phyloP scores from a whole-genome alignment of 2,888 invertebrate genomes.

The Pheosia tremula region DNA sequence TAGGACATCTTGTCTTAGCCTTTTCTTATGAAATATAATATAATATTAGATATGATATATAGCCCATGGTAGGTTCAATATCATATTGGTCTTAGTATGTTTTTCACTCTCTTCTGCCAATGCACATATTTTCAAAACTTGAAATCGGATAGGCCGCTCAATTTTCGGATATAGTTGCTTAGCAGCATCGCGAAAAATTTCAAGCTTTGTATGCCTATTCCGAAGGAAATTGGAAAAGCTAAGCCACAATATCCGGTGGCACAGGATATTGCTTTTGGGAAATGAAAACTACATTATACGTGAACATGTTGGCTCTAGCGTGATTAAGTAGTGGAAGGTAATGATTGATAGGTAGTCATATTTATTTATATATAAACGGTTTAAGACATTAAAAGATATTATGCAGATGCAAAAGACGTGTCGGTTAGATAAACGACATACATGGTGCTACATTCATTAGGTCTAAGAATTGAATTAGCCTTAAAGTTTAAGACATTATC shows the following conservation, averaged over 20 bases:
- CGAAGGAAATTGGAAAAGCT: conserved; percentile 74
- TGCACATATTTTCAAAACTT: conserved; percentile 20
- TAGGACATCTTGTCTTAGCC: too few relatives aligned
- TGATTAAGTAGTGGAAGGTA: neutral
- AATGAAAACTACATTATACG: conserved; percentile 62
- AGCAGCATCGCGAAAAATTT: conserved; percentile 46
- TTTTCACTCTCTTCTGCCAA: conserved; percentile 4
- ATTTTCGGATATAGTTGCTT: conserved; percentile 30
- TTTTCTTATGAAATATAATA: too few relatives aligned
- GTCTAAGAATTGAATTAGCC: too few relatives aligned
- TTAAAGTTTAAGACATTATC: too few relatives aligned
- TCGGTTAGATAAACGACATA: too few relatives aligned
- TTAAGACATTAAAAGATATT: too few relatives aligned
- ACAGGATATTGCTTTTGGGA: conserved; percentile 69
- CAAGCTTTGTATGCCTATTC: conserved; percentile 55
- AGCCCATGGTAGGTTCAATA: too few relatives aligned
- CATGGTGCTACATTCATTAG: too few relatives aligned
- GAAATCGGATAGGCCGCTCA: conserved; percentile 23
- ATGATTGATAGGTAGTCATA: neutral
- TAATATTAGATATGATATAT: too few relatives aligned
- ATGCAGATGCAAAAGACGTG: too few relatives aligned
- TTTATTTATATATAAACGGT: neutral
- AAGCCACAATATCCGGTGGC: conserved; percentile 66
- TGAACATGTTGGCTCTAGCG: conserved; percentile 1
- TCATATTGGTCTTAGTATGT: neutral